phyloP scores from a whole-genome alignment of 2,888 invertebrate species.

The Dicranocentrus wangi region DNA sequence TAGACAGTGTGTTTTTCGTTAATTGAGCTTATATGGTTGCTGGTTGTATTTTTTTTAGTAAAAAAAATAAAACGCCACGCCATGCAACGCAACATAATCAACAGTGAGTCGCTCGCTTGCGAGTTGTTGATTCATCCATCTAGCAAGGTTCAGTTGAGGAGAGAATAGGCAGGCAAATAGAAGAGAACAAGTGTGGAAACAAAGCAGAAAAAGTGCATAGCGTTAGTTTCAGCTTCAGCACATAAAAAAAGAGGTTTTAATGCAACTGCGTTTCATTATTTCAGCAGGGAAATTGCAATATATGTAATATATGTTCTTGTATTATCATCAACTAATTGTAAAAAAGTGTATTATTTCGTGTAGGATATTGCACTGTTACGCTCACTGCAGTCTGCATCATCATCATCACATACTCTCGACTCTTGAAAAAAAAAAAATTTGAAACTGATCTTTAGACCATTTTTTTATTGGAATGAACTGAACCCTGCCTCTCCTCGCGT shows the following conservation, averaged over 20 bases:
- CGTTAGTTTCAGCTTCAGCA: neutral
- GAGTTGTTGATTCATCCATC: no score
- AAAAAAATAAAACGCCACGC: neutral
- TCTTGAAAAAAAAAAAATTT: no score
- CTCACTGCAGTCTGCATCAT: neutral
- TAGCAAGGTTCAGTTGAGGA: no score
- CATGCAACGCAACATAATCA: neutral
- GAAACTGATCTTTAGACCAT: neutral
- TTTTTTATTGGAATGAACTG: no score
- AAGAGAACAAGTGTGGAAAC: constrained; percentile 1
- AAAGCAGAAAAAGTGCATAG: neutral
- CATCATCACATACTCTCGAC: neutral
- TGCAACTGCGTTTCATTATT: constrained; percentile 7
- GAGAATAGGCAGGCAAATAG: no score
- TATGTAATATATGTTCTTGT: neutral
- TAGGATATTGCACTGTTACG: constrained; percentile 4
- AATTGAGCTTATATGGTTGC: constrained; percentile 13
- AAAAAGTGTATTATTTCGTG: neutral
- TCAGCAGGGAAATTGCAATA: neutral
- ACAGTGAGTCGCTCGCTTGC: no score
- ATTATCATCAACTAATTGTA: neutral
- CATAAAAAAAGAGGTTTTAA: neutral
- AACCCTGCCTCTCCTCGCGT: no score
- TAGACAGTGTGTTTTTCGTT: constrained; percentile 10
- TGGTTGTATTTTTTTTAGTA: neutral